Evolutionary conservation across 2,113 vertebrate genomes (phyloP).

Genomic region (Recurvirostra avosetta): DNA sequence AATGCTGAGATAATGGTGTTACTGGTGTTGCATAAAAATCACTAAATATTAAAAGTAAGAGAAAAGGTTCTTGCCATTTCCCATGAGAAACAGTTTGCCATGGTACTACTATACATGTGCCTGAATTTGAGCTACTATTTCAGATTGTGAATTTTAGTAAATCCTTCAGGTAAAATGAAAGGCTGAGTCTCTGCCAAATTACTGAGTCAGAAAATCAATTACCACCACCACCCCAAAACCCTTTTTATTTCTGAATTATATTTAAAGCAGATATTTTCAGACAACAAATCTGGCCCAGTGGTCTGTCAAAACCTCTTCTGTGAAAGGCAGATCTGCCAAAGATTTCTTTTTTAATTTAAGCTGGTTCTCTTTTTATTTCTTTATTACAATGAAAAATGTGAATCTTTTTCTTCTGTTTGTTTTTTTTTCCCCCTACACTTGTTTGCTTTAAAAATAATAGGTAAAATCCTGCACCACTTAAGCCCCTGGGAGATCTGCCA

Average conservation of each 20-base stretch:
- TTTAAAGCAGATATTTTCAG: background rate
- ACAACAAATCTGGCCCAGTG: background rate
- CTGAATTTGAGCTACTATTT: background rate
- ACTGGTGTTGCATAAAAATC: background rate
- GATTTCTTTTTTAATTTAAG: background rate
- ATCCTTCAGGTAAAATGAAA: background rate
- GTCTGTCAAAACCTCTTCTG: background rate
- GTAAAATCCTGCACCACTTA: background rate
- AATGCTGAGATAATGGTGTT: slow-evolving; percentile 26
- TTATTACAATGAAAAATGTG: background rate
- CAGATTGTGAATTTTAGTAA: background rate
- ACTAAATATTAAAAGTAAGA: background rate
- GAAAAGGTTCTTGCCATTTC: background rate
- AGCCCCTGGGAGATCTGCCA: slow-evolving; percentile 25
- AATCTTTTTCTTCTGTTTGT: background rate
- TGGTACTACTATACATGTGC: background rate
- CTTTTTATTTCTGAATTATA: background rate
- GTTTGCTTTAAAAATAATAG: slow-evolving; percentile 35
- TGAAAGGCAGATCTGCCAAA: background rate
- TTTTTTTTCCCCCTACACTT: background rate
- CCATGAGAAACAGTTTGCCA: background rate
- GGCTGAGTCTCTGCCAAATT: background rate
- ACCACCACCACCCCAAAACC: fast-evolving
- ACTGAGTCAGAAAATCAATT: background rate
- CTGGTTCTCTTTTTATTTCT: background rate